phyloP scores from a whole-genome alignment of 2,797 vertebrate genomes.

The Protonibea diacanthus region DNA sequence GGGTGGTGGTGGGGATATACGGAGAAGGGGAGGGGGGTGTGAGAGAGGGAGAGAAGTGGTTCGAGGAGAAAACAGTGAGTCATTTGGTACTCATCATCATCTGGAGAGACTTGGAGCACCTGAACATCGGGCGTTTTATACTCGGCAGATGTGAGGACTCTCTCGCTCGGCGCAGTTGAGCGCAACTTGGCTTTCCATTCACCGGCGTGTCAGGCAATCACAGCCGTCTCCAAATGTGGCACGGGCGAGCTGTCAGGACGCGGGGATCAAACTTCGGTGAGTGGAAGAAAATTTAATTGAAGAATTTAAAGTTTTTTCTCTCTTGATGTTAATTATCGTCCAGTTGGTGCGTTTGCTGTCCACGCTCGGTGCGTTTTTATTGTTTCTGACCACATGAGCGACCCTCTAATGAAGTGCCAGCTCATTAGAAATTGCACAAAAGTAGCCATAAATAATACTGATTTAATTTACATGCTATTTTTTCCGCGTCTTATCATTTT shows the following conservation, averaged over 20 bases:
- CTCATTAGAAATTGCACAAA: background rate
- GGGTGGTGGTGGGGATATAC: background rate
- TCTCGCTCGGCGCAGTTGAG: slow-evolving; percentile 34
- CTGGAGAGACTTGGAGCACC: slow-evolving; percentile 65
- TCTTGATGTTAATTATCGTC: background rate
- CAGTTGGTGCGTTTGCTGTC: background rate
- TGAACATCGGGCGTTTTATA: slow-evolving; percentile 41
- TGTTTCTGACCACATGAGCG: background rate
- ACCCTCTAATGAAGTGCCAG: background rate
- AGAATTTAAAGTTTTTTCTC: background rate
- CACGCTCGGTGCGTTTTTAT: background rate
- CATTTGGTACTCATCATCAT: slow-evolving; percentile 62
- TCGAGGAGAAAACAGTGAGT: slow-evolving; percentile 58
- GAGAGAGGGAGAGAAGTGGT: background rate
- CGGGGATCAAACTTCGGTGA: slow-evolving; percentile 74
- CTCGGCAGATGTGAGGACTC: slow-evolving; percentile 46
- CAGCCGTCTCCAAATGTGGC: background rate
- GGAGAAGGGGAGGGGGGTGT: background rate
- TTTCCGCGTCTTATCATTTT: background rate
- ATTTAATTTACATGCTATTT: slow-evolving; percentile 5
- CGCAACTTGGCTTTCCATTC: slow-evolving; percentile 46
- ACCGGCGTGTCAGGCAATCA: slow-evolving; percentile 33
- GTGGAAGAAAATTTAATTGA: slow-evolving; percentile 27
- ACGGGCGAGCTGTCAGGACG: slow-evolving; percentile 22
- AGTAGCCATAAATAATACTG: background rate